Base-by-base conservation (phyloP, 2,888 invertebrate genomes). In the Epirrhoe tristata region DNA sequence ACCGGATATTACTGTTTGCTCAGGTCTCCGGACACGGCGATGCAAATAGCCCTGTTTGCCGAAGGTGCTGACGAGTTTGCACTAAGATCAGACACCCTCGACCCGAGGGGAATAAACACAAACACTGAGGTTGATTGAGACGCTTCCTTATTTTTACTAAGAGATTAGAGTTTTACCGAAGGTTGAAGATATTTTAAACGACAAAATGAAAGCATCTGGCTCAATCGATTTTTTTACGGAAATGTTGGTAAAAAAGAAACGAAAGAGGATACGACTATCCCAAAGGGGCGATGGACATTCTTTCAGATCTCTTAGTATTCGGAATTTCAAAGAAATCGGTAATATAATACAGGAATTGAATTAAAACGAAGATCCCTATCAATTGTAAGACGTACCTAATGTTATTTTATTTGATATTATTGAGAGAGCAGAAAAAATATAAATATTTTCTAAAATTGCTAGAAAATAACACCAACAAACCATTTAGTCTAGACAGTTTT, bases 1-100 rank as follows among this genome's bases (percentile, higher is more conserved):
- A 77, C 75, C 76, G 83, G 82, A 86, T 87, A 87, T 89, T 86
- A 81, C 80, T 88, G 80, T 90, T 90, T 84, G 81, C 82, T 75
- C 71, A 87, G 87, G 84, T 78, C 84, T 80, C 80, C 63, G 82
- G 82, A 79, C 78, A 75, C 73, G 76, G 80, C 66, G 78, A 80
- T 70, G 82, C 81, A 89, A 88, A 89, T 83, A 88, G 66, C 63
- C 62, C 52, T 88, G 81, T 88, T 85, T 86, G 79, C 78, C 36
- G 68, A 83, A 80, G 84, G 80, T 79, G 81, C 81, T 78, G 77
- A 73, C 69, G 75, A 79, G 82, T 83, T 84, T 84, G 77, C 77
- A 56, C 68, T 75, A 78, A 80, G 81, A 85, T 86, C 82, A 80
- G 78, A 75, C 76, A 74, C 70, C 74, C 75, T 69, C 70, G 70